Conservation (phyloP, 2,797 vertebrate species). For the Rhinogobio ventralis region DNA sequence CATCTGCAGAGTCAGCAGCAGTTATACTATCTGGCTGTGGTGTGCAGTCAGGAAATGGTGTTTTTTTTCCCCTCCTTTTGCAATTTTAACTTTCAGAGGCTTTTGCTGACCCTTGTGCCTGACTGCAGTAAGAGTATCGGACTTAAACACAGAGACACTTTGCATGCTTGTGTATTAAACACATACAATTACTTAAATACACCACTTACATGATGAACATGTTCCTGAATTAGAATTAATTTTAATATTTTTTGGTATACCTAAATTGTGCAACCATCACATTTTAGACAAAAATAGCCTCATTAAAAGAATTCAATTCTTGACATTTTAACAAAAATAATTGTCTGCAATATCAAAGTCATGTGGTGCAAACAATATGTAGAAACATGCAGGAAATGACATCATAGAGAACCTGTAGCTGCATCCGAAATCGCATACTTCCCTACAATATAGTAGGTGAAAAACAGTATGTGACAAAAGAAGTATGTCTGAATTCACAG, state of each 20-base stretch:
- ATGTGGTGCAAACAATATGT: not conserved
- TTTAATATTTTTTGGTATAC: not conserved
- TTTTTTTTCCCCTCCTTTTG: slow-evolving; percentile 35
- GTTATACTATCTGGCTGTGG: slow-evolving; percentile 50
- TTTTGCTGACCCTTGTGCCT: slow-evolving; percentile 16
- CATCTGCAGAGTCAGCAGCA: slow-evolving; percentile 46
- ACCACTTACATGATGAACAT: not conserved
- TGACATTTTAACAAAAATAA: not conserved
- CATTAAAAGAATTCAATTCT: not conserved
- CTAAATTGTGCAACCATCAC: not conserved
- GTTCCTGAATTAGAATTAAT: not conserved
- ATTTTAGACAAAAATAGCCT: not conserved
- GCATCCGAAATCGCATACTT: too few species aligned
- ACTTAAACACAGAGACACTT: slow-evolving; percentile 4
- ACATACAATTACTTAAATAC: not conserved
- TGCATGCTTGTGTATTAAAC: not conserved
- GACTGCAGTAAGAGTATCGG: not conserved
- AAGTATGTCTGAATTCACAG: too few species aligned
- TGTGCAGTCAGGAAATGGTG: slow-evolving; percentile 57
- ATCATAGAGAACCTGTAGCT: not conserved
- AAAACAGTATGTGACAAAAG: too few species aligned
- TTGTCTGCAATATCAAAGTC: not conserved
- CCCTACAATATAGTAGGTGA: too few species aligned
- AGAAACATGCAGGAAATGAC: not conserved
- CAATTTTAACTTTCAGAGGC: slow-evolving; percentile 17